Base-by-base conservation (phyloP, 2,797 vertebrate species). In the Cyprinodon diabolis region DNA sequence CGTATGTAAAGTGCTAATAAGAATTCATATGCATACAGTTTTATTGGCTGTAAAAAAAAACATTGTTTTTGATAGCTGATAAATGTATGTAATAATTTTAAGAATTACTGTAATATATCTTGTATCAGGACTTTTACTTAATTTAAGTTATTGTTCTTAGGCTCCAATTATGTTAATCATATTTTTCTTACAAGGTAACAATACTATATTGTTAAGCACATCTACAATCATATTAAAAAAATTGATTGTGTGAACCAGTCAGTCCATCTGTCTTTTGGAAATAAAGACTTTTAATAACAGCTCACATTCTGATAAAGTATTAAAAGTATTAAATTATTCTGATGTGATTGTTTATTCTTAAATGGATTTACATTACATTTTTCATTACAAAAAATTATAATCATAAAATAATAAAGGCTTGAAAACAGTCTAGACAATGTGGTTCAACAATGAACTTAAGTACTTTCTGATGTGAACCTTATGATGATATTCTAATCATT, bases 41-140 rank as follows among this genome's bases (percentile, higher is more conserved):
- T 52, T 69, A 30, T 52, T 65, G 71, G 60, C 66, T 72, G 6
- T 67, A 65, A 52, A 15, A 52, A 15, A 52, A 75, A 75, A 66
- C 8, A 12, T 15, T 19, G 1, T 52, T 51, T 2, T 51, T 37
- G 8, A 71, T 52, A 0, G 57, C 52, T 72, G 55, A 71, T 37
- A 51, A 57, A 21, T 71, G 63, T 15, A 21, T 55, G 47, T 74
- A 68, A 75, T 43, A 13, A 0, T 37, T 21, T 45, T 66, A 30
- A 66, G 6, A 55, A 54, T 45, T 2, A n/a, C 15, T 62, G 13
- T 5, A 57, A 45, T 62, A 10, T 7, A 48, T 43, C 21, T 5
- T 63, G 13, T 30, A 62, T 76, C 66, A 72, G 49, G 74, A 30
- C 11, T 25, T 78, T 69, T n/a, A n/a, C 5, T 17, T 57, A 0